Conservation (phyloP, 2,797 vertebrate genomes). For the Hippocampus kuda region DNA sequence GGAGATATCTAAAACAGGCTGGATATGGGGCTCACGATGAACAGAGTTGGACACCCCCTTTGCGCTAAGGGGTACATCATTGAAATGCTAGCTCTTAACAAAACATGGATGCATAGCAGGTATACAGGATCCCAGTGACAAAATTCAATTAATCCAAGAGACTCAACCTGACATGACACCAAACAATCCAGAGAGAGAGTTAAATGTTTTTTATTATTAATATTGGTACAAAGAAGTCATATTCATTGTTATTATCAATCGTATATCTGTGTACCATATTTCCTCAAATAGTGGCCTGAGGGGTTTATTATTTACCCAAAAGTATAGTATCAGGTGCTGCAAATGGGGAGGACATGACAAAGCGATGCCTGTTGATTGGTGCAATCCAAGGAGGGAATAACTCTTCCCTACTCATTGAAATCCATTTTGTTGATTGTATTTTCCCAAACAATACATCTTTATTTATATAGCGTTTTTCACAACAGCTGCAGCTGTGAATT, state of each 20-base stretch:
- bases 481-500: neutral
- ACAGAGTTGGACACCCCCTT: too few relatives aligned
- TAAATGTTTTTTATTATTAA: constrained; percentile 1
- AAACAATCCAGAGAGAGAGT: constrained; percentile 11
- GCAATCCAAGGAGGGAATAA: too few relatives aligned
- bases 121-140: neutral
- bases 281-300: neutral
- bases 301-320: neutral
- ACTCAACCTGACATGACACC: neutral
- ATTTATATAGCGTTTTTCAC: too few relatives aligned
- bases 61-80: too few relatives aligned
- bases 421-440: neutral
- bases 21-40: too few relatives aligned
- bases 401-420: too few relatives aligned
- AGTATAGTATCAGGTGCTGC: too few relatives aligned
- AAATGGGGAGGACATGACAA: too few relatives aligned
- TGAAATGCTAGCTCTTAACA: neutral
- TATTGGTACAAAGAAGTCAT: neutral
- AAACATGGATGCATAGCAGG: neutral
- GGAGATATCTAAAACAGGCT: too few relatives aligned
- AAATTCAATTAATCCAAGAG: neutral
- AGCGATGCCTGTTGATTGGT: too few relatives aligned
- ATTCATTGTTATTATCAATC: neutral
- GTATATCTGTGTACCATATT: neutral
- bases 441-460: neutral